Evolutionary conservation across 1,140 invertebrate species (phyloP).

Genomic region (Neodiprion lecontei): DNA sequence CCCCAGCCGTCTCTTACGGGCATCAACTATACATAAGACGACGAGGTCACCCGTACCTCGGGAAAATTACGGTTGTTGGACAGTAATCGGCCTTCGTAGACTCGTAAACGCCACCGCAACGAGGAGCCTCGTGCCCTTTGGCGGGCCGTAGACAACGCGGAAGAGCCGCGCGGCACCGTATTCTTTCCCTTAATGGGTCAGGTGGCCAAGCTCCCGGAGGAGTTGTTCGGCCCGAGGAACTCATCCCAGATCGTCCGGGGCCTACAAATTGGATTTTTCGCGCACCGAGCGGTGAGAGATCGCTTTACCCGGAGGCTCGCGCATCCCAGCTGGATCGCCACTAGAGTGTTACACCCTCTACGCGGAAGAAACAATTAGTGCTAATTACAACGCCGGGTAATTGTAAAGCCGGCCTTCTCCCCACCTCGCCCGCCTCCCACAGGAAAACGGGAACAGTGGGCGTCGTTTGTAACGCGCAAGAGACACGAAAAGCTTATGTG

Average conservation of each 20-base stretch:
- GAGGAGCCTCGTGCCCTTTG: constrained; percentile 41
- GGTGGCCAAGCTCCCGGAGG: constrained; percentile 38
- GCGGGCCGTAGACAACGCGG: constrained; percentile 37
- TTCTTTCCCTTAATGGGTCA: constrained; percentile 45
- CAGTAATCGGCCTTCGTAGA: constrained; percentile 49
- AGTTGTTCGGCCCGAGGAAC: constrained; percentile 29
- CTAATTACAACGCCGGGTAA: constrained; percentile 60
- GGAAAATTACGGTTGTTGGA: constrained; percentile 21
- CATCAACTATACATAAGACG: constrained; percentile 7
- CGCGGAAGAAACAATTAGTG: constrained; percentile 59
- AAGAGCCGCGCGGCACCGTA: constrained; percentile 14
- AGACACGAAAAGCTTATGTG: constrained; percentile 55
- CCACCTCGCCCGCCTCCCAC: constrained; percentile 34
- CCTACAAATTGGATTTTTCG: not conserved
- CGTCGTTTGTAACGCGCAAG: constrained; percentile 49
- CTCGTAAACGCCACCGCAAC: constrained; percentile 47
- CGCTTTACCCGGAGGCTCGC: not conserved
- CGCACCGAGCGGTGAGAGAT: not conserved
- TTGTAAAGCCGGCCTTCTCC: constrained; percentile 45
- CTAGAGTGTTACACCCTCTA: too few relatives aligned
- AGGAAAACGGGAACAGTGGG: constrained; percentile 20
- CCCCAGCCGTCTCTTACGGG: not conserved
- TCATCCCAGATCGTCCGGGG: not conserved
- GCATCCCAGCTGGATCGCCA: too few relatives aligned
- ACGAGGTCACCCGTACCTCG: not conserved